phyloP scores from a whole-genome alignment of 2,113 vertebrate genomes.

The Anser brachyrhynchus region DNA sequence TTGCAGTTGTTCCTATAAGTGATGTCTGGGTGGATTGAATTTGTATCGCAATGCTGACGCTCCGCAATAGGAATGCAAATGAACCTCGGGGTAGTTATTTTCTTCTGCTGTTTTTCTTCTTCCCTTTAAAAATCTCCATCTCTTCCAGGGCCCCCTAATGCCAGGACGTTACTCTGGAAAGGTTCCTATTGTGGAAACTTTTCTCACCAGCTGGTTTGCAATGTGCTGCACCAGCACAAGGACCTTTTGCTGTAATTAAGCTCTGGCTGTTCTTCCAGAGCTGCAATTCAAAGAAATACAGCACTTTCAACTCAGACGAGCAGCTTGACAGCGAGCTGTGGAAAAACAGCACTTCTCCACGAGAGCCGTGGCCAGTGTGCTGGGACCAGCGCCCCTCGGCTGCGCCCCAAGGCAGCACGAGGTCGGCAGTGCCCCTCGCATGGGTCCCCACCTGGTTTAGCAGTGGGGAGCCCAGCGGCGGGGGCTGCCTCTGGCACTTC shows the following conservation, averaged over 20 bases:
- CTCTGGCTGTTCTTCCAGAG: not conserved
- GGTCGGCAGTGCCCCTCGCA: not conserved
- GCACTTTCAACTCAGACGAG: not conserved
- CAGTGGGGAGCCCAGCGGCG: not conserved
- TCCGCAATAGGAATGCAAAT: not conserved
- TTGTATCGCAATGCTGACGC: not conserved
- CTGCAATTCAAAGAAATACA: not conserved
- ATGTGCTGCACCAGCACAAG: not conserved
- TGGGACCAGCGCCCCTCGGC: not conserved
- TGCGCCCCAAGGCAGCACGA: too few relatives aligned
- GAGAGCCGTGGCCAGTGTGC: accelerated
- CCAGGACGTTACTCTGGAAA: not conserved
- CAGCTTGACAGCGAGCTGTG: not conserved
- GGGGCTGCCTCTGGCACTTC: too few relatives aligned
- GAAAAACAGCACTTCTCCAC: not conserved
- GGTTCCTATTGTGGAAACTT: not conserved
- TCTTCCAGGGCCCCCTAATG: not conserved
- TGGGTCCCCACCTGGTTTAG: not conserved
- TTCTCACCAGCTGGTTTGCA: conserved; percentile 1
- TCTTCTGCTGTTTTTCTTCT: not conserved
- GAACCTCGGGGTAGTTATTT: not conserved
- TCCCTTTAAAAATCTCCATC: not conserved
- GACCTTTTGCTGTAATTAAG: conserved; percentile 3
- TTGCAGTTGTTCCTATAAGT: not conserved
- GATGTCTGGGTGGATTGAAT: not conserved